Evolutionary conservation across 1,140 invertebrate species (phyloP), one percentile per base, ranked within the genome.

Genomic region (Callitettix versicolor): DNA sequence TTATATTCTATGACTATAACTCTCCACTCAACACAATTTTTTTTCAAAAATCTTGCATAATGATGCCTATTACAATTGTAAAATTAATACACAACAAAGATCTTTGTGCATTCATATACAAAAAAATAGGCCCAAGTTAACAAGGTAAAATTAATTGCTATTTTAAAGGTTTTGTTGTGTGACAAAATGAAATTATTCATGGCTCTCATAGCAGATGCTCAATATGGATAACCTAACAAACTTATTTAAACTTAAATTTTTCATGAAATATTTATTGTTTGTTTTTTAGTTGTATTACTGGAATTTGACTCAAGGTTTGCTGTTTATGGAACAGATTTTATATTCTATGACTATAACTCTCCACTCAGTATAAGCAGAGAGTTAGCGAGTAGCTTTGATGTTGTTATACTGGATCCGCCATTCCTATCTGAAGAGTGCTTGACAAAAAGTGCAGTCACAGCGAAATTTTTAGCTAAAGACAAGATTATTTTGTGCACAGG

Each of bases 391-490:
- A 67, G 69, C 20, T 97, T 86, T 73, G 88, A 95, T 69, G 62
- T 97, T 15, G 84, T 98, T 2, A 75, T 97, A 51, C 89, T 85
- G 0, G 94, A 98, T 76, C 94, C 95, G 11, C 95, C 95, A 11
- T 97, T 95, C 72, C 71, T 98, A 5, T 88, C 91, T 0, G 84
- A 92, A 61, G 93, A 97, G 71, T 98, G 95, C 73, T 75, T 96
- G 15, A 78, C 78, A 2, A 95, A 95, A 73, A 85, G 81, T 21
- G 78, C 88, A 0, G 67, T 79, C 38, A 92, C 93, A 0, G 79
- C 95, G 4, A 84, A 82, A 60, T 80, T 79, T 61, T 65, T 97
- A 41, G 68, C 80, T 0, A 89, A 88, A 66, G 73, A 80, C 4
- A 89, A 93, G 66, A 80, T 96, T 42, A 77, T 98, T 26, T 70